Evolutionary conservation across 2,113 vertebrate species (phyloP).

Genomic region (Melanerpes aurifrons): DNA sequence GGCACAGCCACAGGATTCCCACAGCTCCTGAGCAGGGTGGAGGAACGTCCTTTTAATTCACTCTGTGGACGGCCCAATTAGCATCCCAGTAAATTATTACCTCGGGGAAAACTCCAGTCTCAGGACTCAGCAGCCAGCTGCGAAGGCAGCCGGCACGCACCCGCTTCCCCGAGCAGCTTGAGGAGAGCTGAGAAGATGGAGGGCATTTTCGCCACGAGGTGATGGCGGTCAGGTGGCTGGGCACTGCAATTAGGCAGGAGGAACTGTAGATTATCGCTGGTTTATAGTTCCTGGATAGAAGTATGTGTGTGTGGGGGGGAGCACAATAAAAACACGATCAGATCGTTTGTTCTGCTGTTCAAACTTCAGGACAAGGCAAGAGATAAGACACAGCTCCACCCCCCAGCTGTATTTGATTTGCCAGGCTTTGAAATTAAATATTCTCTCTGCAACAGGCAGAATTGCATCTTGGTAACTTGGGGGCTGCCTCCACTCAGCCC

Average conservation of each 20-base stretch:
- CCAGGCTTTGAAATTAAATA: neutral
- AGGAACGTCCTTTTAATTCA: conserved; percentile 34
- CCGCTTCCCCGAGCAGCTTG: neutral
- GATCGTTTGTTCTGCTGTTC: conserved; percentile 28
- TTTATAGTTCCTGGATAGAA: neutral
- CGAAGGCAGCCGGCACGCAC: neutral
- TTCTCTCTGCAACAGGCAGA: neutral
- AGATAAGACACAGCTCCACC: conserved; percentile 8
- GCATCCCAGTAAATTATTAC: conserved; percentile 31
- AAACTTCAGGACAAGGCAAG: neutral
- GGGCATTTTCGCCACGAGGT: neutral
- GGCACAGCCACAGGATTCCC: conserved; percentile 24
- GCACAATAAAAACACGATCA: neutral
- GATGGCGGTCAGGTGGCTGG: neutral
- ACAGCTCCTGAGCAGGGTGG: neutral
- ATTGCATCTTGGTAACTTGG: accelerated
- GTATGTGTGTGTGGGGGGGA: neutral
- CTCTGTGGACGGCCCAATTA: conserved; percentile 19
- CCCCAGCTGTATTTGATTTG: conserved; percentile 20
- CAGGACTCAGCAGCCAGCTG: neutral
- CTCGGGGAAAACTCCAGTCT: neutral
- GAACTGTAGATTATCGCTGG: neutral
- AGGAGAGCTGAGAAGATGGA: neutral
- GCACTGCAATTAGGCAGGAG: neutral
- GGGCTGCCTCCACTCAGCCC: neutral